These are phyloP conservation scores for Callyntrura guangdongensis DNA, from an alignment of 2,888 invertebrate genomes.

Conservation along the genomic window DNA sequence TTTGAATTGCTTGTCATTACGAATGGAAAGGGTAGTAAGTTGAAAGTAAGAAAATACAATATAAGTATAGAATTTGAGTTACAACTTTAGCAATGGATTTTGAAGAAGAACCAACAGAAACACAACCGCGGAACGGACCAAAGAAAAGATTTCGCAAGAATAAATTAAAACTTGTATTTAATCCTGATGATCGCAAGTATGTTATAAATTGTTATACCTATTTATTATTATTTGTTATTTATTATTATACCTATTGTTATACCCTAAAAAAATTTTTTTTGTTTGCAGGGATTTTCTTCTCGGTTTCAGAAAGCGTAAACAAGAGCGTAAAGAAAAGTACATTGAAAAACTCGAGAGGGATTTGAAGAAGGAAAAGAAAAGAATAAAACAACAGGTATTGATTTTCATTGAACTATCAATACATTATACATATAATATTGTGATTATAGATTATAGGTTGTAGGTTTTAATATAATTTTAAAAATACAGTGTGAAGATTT, in stretches of 20 bases:
- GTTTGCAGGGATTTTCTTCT: slow-evolving; percentile 81
- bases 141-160: slow-evolving; percentile 77
- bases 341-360: slow-evolving; percentile 82
- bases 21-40: no score
- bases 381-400: slow-evolving; percentile 81
- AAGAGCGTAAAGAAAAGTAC: slow-evolving; percentile 82
- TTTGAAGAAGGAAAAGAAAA: slow-evolving; percentile 79
- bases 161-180: slow-evolving; percentile 81
- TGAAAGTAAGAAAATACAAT: no score
- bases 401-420: no score
- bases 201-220: neutral
- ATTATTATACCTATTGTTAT: no score
- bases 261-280: no score
- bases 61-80: no score
- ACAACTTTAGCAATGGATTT: slow-evolving; percentile 61
- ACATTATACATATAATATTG: no score
- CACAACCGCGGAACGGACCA: slow-evolving; percentile 45
- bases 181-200: slow-evolving; percentile 81
- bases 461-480: neutral
- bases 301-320: slow-evolving; percentile 83
- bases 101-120: slow-evolving; percentile 63
- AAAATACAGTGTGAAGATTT: no score
- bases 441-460: neutral
- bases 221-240: no score
- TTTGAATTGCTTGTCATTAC: no score